These are phyloP conservation scores for Drosophila borealis DNA, from an alignment of 2,888 invertebrate genomes.

Conservation along the genomic window DNA sequence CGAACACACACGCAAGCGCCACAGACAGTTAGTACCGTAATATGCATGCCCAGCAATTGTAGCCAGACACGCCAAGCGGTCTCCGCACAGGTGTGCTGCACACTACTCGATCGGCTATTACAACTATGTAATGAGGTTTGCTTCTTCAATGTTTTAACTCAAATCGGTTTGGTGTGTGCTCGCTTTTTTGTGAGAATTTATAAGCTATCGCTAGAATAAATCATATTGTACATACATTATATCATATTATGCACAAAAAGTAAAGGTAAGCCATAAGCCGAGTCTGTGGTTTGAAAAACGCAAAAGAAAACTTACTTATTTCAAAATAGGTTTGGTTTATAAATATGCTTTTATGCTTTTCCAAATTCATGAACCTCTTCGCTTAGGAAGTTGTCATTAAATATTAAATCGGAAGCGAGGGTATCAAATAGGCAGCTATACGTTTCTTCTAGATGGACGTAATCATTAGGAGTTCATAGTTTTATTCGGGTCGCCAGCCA, in stretches of 20 bases:
- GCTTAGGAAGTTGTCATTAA: too few relatives aligned
- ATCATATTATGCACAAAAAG: too few relatives aligned
- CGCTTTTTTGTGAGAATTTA: too few relatives aligned
- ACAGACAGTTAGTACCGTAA: constrained; percentile 46
- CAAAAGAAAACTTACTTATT: too few relatives aligned
- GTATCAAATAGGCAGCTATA: not conserved
- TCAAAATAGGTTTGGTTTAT: too few relatives aligned
- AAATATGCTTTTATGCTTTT: too few relatives aligned
- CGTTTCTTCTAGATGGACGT: constrained; percentile 6
- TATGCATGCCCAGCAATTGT: constrained; percentile 67
- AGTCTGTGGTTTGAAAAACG: too few relatives aligned
- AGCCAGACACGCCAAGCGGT: constrained; percentile 56
- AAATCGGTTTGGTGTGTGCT: too few relatives aligned
- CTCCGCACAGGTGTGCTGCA: constrained; percentile 15
- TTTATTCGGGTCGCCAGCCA: constrained; percentile 44
- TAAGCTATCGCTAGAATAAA: too few relatives aligned
- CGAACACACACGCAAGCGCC: constrained; percentile 24
- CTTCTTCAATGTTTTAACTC: not conserved
- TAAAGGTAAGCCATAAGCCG: too few relatives aligned
- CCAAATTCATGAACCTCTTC: too few relatives aligned
- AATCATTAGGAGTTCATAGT: constrained; percentile 43
- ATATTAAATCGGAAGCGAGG: not conserved
- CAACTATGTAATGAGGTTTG: not conserved
- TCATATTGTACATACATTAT: too few relatives aligned
- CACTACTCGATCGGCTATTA: constrained; percentile 24